Percentiles rank a stretch among this genome's conserved stretches.
These are phyloP conservation scores for Zygaena filipendulae DNA, from an alignment of 2,888 invertebrate species.

Conservation along the genomic window DNA sequence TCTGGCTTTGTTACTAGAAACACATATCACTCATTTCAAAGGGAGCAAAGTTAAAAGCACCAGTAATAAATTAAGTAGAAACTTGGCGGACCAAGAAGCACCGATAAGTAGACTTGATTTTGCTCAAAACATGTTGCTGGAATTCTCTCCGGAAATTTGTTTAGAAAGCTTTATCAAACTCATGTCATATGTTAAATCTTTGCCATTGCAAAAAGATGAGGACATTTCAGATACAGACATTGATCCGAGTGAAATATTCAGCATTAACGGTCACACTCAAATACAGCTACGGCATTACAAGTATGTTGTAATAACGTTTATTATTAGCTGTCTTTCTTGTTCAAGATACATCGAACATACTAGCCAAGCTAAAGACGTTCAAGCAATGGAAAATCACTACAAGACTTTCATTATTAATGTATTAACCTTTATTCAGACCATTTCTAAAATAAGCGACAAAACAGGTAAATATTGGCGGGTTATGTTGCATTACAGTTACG, in stretches of 20 bases:
- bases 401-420: slow-evolving; percentile 76
- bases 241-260: slow-evolving; percentile 66
- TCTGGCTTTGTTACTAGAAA: slow-evolving; percentile 76
- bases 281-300: slow-evolving; percentile 88
- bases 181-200: slow-evolving; percentile 70
- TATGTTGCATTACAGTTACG: slow-evolving; percentile 81
- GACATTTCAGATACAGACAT: slow-evolving; percentile 46
- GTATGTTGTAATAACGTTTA: slow-evolving; percentile 80
- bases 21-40: slow-evolving; percentile 71
- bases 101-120: slow-evolving; percentile 73
- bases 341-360: slow-evolving; percentile 75
- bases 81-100: slow-evolving; percentile 48
- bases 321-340: slow-evolving; percentile 75
- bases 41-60: slow-evolving; percentile 52
- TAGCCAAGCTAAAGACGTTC: slow-evolving; percentile 55
- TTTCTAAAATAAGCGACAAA: slow-evolving; percentile 72
- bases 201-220: slow-evolving; percentile 74
- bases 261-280: slow-evolving; percentile 71
- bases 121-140: slow-evolving; percentile 72
- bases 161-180: slow-evolving; percentile 75
- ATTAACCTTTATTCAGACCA: slow-evolving; percentile 73
- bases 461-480: slow-evolving; percentile 85
- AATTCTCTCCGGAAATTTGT: slow-evolving; percentile 72
- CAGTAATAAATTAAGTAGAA: slow-evolving; percentile 28
- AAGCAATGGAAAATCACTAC: slow-evolving; percentile 70